A percentile compares a stretch with the other conserved stretches of the same genome.
These are phyloP conservation scores for Corvus cornix DNA, from an alignment of 2,113 vertebrate genomes.

Conservation along the genomic window DNA sequence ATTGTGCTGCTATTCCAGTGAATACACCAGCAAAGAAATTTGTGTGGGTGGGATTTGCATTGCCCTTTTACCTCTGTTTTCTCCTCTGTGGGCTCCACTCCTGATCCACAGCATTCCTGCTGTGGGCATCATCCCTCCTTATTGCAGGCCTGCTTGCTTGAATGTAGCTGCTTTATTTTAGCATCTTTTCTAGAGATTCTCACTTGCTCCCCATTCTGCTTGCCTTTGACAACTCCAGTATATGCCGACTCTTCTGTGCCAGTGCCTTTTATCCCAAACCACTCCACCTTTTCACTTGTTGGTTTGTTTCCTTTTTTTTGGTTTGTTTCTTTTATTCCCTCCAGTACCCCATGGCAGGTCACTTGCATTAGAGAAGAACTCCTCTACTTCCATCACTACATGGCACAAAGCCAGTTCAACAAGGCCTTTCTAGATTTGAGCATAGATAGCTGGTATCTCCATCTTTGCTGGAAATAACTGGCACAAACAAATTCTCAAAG, in stretches of 20 bases:
- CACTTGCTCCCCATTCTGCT: background rate
- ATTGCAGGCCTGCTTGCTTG: background rate
- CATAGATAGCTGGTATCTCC: background rate
- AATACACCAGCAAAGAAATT: background rate
- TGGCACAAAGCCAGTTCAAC: background rate
- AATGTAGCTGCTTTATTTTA: background rate
- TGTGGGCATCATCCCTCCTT: background rate
- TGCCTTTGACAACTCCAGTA: background rate
- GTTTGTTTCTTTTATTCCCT: background rate
- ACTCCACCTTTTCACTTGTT: background rate
- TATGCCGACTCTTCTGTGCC: background rate
- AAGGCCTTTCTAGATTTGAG: background rate
- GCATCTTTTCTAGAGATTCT: background rate
- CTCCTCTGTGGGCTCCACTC: background rate
- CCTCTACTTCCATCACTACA: background rate
- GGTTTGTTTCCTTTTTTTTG: background rate
- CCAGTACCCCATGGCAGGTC: background rate
- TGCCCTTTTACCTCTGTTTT: background rate
- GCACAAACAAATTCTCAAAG: conserved; percentile 5
- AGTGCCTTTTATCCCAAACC: background rate
- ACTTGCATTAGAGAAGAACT: background rate
- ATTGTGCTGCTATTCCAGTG: background rate
- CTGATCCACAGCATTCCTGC: background rate
- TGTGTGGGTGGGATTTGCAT: background rate
- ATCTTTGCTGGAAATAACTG: background rate